Evolutionary conservation across 2,888 invertebrate species (phyloP).

Genomic region (Pandemis corylana): DNA sequence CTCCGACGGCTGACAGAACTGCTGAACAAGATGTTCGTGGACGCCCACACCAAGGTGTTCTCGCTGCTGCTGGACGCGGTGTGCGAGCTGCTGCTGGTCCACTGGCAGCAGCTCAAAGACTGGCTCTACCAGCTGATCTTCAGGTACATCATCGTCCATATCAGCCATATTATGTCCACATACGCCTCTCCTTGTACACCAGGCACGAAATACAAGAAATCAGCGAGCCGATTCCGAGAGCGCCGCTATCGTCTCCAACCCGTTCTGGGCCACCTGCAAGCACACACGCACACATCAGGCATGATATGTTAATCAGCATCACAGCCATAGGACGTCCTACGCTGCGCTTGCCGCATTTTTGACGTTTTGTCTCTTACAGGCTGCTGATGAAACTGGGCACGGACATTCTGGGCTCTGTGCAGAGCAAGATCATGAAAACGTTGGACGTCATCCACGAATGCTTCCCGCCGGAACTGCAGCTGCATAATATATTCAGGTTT

Average conservation of each 20-base stretch:
- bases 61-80: slow-evolving; percentile 97
- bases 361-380: slow-evolving; percentile 54
- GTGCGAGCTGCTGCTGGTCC: slow-evolving; percentile 93
- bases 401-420: slow-evolving; percentile 96
- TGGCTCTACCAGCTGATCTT: slow-evolving; percentile 97
- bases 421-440: slow-evolving; percentile 94
- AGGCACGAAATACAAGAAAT: too few species aligned
- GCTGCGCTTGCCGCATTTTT: too few species aligned
- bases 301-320: too few species aligned
- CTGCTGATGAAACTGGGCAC: slow-evolving; percentile 95
- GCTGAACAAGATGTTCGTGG: slow-evolving; percentile 98
- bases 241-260: too few species aligned
- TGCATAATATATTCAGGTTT: slow-evolving; percentile 88
- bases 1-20: slow-evolving; percentile 95
- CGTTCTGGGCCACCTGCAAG: too few species aligned
- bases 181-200: too few species aligned
- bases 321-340: too few species aligned
- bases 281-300: too few species aligned
- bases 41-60: slow-evolving; percentile 98
- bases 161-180: too few species aligned
- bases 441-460: slow-evolving; percentile 90
- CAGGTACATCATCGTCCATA: slow-evolving; percentile 77
- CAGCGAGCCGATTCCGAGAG: too few species aligned
- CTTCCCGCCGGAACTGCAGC: slow-evolving; percentile 87
- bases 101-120: slow-evolving; percentile 94